Conservation (phyloP, 2,113 vertebrate genomes). For the Eleginops maclovinus region DNA sequence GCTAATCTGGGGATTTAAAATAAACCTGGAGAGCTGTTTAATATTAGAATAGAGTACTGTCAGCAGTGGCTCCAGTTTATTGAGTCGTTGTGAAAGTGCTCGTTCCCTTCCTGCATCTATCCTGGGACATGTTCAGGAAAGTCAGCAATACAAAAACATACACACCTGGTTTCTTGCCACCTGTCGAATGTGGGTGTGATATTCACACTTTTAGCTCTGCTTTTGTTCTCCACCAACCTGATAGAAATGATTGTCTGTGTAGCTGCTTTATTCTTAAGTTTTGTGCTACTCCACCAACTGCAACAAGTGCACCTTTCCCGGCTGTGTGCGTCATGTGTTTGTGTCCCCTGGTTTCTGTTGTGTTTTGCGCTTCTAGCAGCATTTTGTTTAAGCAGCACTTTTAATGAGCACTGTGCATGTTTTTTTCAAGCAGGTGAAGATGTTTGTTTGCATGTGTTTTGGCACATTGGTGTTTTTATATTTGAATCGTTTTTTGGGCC, state of each 20-base stretch:
- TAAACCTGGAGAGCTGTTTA: constrained; percentile 30
- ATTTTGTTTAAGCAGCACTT: too few relatives aligned
- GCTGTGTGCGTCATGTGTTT: too few relatives aligned
- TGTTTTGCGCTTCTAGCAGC: not conserved
- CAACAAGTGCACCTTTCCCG: too few relatives aligned
- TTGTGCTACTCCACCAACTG: not conserved
- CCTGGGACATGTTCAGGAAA: not conserved
- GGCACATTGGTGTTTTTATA: too few relatives aligned
- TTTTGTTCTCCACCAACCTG: not conserved
- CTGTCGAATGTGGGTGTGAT: not conserved
- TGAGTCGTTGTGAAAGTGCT: constrained; percentile 1
- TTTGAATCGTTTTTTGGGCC: too few relatives aligned
- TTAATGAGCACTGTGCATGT: too few relatives aligned
- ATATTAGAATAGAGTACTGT: constrained; percentile 44
- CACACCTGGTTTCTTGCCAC: not conserved
- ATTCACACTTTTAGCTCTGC: not conserved
- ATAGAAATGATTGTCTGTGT: not conserved
- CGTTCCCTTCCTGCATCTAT: not conserved
- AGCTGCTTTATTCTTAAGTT: not conserved
- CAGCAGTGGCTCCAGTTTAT: constrained; percentile 17
- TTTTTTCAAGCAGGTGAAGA: too few relatives aligned
- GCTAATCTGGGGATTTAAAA: constrained; percentile 51
- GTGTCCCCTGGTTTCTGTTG: not conserved
- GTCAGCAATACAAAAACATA: not conserved
- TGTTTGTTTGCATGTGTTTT: too few relatives aligned